These are phyloP conservation scores for Abrostola tripartita DNA, from an alignment of 2,888 invertebrate species.

Conservation along the genomic window DNA sequence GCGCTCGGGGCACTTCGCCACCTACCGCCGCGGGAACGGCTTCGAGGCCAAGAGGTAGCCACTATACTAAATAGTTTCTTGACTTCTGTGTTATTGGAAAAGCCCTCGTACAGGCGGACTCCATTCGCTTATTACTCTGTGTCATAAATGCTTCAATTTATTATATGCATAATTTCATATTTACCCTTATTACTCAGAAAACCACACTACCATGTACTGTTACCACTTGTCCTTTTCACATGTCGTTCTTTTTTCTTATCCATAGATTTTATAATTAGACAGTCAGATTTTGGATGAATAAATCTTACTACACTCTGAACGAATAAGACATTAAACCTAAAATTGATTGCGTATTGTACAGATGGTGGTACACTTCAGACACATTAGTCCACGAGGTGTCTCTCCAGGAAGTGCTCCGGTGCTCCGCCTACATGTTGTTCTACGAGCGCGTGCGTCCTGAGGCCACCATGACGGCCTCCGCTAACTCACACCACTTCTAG, in stretches of 20 bases:
- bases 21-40: constrained; percentile 94
- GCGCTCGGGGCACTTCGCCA: constrained; percentile 97
- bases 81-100: not conserved
- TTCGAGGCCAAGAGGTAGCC: constrained; percentile 84
- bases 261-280: too few species aligned
- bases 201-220: too few species aligned
- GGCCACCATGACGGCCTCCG: constrained; percentile 43
- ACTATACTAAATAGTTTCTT: not conserved
- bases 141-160: too few species aligned
- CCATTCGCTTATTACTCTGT: too few species aligned
- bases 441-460: constrained; percentile 90
- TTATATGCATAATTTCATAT: too few species aligned
- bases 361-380: constrained; percentile 97
- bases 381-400: constrained; percentile 94
- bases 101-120: too few species aligned
- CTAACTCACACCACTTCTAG: constrained; percentile 63
- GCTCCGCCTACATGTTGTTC: constrained; percentile 97
- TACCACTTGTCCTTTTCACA: too few species aligned
- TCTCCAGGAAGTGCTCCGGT: constrained; percentile 93
- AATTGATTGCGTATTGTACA: constrained; percentile 59
- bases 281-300: too few species aligned
- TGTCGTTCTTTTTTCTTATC: too few species aligned
- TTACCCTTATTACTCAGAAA: too few species aligned
- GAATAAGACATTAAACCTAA: too few species aligned
- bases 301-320: too few species aligned